Evolutionary conservation across 2,888 invertebrate genomes (phyloP).

Genomic region (Pristionchus arcanus): DNA sequence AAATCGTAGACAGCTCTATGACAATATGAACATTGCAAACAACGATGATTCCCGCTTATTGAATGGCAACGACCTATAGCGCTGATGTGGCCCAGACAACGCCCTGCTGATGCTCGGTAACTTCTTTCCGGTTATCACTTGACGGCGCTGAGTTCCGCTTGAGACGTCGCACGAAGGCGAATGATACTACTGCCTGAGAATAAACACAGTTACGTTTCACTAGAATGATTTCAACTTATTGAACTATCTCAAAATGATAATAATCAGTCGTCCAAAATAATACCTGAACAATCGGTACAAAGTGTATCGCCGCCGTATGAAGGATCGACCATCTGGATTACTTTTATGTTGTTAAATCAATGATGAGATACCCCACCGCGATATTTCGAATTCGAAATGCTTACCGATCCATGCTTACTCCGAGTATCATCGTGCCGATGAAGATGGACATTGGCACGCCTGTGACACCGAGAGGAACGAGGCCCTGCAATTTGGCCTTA

Average conservation of each 20-base stretch:
- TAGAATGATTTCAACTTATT: background rate
- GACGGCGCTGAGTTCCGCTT: background rate
- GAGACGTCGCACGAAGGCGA: background rate
- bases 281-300: conserved; percentile 26
- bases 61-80: background rate
- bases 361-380: too few relatives aligned
- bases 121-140: background rate
- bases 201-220: background rate
- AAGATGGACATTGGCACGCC: conserved; percentile 11
- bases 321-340: conserved; percentile 3
- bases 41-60: too few relatives aligned
- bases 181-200: background rate
- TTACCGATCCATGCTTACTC: conserved; percentile 12
- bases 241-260: background rate
- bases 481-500: background rate
- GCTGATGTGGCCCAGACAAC: background rate
- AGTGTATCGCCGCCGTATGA: background rate
- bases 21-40: background rate
- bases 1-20: background rate
- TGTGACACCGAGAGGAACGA: background rate
- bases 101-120: background rate
- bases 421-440: conserved; percentile 13
- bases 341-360: too few relatives aligned
- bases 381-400: too few relatives aligned
- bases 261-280: background rate